Percentiles rank a stretch among this genome's conserved stretches.
phyloP scores from a whole-genome alignment of 2,888 invertebrate genomes.

The Euphydryas editha region DNA sequence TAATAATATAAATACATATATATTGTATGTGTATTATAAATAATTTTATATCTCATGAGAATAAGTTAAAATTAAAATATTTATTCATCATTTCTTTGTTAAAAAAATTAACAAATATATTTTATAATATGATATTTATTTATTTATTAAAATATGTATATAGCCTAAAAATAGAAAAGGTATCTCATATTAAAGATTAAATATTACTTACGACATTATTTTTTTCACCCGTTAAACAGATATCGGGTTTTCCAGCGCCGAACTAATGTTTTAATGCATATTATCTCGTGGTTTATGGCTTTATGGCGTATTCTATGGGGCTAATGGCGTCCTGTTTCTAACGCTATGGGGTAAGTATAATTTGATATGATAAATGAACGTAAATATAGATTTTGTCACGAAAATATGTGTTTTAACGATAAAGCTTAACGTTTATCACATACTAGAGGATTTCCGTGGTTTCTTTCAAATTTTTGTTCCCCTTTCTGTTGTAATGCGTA shows the following conservation, averaged over 20 bases:
- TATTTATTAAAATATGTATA: too few species aligned
- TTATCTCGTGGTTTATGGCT: constrained; percentile 60
- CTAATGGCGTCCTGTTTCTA: constrained; percentile 52
- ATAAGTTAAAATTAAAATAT: too few species aligned
- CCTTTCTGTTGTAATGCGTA: background rate
- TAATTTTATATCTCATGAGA: too few species aligned
- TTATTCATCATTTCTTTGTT: too few species aligned
- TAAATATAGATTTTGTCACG: constrained; percentile 28
- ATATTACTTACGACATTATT: background rate
- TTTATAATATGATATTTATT: too few species aligned
- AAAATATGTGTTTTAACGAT: constrained; percentile 16
- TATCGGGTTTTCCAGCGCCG: constrained; percentile 41
- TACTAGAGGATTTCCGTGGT: background rate
- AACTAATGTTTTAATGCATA: constrained; percentile 67
- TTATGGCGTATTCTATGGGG: constrained; percentile 47
- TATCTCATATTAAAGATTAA: background rate
- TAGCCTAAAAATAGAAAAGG: too few species aligned
- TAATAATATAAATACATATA: too few species aligned
- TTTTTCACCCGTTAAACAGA: constrained; percentile 7
- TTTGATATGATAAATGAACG: constrained; percentile 47
- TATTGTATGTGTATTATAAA: too few species aligned
- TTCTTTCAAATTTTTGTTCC: background rate
- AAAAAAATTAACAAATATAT: too few species aligned
- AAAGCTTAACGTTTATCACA: background rate
- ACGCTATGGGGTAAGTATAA: constrained; percentile 40